Evolutionary conservation across 1,140 invertebrate species (phyloP), one percentile per base, ranked within the genome.

Genomic region (Drosophila arawakana): DNA sequence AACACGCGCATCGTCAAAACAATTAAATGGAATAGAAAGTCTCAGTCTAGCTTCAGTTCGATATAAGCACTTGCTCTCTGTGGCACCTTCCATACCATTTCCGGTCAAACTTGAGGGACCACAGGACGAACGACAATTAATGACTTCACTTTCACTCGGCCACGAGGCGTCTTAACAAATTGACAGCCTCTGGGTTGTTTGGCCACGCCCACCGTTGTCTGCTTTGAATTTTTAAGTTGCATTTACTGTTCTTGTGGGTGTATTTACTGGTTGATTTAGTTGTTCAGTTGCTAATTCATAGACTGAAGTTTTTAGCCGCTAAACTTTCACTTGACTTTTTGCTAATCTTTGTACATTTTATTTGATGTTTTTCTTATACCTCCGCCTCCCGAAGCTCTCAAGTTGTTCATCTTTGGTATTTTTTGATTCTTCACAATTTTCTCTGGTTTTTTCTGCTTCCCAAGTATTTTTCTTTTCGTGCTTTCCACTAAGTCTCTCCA

Each of bases 1-100:
- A 84, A 86, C 81, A 84, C 78, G 81, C 80, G 72, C 82, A 60
- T 41, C 68, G 59, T 71, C 81, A 70, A 84, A 84, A 85, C 81
- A 84, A 84, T 84, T 84, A 84, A 73, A 78, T 75, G 54, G 73
- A 68, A 65, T 69, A 67, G 52, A 78, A 59, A 74, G 80, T 35
- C 52, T 52, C 35, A 52, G 58, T 54, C 71, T 76, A 66, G 63
- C 77, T 72, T 66, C 68, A 62, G 73, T 68, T 60, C 69, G 68
- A 65, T 46, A 73, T 57, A 41, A 78, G 59, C 65, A 58, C 35
- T 58, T 34, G 25, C 25, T 34, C 7, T 7, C n/a, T 13, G n/a
- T 7, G 37, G 37, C 7, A 8, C 8, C 41, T 10, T 7, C 41
- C 41, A 6, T n/a, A 5, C 4, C 41, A 2, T 25, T 34, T n/a